phyloP scores from a whole-genome alignment of 2,888 invertebrate species.

The Oscheius onirici region DNA sequence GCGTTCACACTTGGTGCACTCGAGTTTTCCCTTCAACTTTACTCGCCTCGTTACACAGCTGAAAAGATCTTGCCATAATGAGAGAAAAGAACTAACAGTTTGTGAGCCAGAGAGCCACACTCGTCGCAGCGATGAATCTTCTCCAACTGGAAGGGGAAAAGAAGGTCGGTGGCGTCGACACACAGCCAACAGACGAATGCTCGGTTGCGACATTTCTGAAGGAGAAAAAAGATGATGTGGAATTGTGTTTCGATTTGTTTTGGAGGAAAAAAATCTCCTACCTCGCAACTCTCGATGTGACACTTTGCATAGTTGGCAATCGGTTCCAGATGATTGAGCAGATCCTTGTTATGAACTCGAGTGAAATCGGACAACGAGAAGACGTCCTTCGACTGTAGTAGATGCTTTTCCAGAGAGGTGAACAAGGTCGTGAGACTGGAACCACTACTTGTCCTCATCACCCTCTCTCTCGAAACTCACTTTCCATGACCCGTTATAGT shows the following conservation, averaged over 20 bases:
- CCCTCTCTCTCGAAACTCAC: constrained; percentile 29
- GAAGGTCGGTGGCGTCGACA: constrained; percentile 32
- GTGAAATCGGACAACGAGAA: constrained; percentile 66
- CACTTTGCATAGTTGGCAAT: constrained; percentile 44
- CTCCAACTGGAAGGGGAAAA: constrained; percentile 39
- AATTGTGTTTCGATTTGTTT: neutral
- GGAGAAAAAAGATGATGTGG: neutral
- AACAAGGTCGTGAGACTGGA: constrained; percentile 62
- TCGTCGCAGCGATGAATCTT: constrained; percentile 53
- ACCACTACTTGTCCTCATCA: neutral
- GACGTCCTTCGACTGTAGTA: constrained; percentile 56
- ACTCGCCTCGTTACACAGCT: constrained; percentile 14
- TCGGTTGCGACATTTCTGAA: constrained; percentile 16
- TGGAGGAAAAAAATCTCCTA: neutral
- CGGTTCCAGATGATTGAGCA: constrained; percentile 53
- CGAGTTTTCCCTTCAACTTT: constrained; percentile 5
- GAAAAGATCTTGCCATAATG: neutral
- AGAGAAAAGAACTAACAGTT: neutral
- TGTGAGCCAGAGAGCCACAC: constrained; percentile 58
- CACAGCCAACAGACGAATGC: constrained; percentile 38
- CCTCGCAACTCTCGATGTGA: constrained; percentile 37
- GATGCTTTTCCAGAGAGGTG: constrained; percentile 58
- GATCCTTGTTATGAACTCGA: constrained; percentile 60
- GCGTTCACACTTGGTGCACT: constrained; percentile 23
- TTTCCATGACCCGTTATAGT: constrained; percentile 46